A percentile compares a stretch with the other conserved stretches of the same genome.
Conservation (phyloP, 1,140 invertebrate genomes). For the Probaryconus sp. region DNA sequence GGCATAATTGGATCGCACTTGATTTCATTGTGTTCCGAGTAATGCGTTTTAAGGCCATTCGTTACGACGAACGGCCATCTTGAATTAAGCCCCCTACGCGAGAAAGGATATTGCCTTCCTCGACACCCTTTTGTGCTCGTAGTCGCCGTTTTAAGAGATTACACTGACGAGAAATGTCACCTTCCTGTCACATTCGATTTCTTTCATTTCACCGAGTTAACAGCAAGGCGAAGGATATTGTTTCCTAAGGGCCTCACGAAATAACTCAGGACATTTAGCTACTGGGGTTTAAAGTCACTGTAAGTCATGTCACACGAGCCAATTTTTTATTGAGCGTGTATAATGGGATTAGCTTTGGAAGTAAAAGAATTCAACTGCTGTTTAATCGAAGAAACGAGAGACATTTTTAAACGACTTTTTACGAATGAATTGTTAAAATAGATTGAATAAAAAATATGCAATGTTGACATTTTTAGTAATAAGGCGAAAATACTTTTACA, state of each 20-base stretch:
- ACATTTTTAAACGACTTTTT: too few species aligned
- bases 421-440: too few species aligned
- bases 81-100: constrained; percentile 44
- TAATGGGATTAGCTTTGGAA: too few species aligned
- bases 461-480: too few species aligned
- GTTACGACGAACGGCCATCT: constrained; percentile 53
- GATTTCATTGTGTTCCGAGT: constrained; percentile 48
- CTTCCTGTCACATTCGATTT: constrained; percentile 43
- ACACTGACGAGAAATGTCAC: constrained; percentile 51
- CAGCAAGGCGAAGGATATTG: constrained; percentile 25
- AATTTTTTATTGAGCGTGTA: too few species aligned
- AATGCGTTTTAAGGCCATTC: constrained; percentile 55
- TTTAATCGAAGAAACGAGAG: too few species aligned
- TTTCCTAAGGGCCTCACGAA: constrained; percentile 17
- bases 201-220: constrained; percentile 12
- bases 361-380: too few species aligned
- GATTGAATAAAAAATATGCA: too few species aligned
- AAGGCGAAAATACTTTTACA: too few species aligned
- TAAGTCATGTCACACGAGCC: not conserved
- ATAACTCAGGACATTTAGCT: not conserved
- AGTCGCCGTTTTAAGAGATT: constrained; percentile 46
- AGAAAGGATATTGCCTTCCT: constrained; percentile 50
- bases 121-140: constrained; percentile 41
- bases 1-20: constrained; percentile 51
- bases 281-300: not conserved